Percentiles rank a stretch among this genome's conserved stretches.
phyloP scores from a whole-genome alignment of 2,797 vertebrate species.

The Crypturellus tataupa region DNA sequence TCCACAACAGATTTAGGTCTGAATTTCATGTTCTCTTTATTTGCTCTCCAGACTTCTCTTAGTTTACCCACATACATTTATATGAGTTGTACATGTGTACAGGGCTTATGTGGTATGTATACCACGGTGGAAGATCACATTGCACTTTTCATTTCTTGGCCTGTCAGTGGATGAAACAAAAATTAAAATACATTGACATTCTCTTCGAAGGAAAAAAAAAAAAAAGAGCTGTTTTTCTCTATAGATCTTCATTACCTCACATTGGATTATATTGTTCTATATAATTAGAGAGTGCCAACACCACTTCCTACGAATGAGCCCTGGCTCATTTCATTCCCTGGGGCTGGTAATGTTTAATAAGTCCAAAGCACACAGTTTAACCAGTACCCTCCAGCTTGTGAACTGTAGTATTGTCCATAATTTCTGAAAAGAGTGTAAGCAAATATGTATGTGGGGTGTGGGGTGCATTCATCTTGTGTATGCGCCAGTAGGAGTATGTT shows the following conservation, averaged over 20 bases:
- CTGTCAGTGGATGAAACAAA: conserved; percentile 21
- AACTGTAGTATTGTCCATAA: neutral
- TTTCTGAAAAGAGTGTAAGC: neutral
- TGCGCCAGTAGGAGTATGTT: conserved; percentile 1
- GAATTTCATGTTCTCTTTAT: neutral
- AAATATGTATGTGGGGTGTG: neutral
- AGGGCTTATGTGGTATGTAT: neutral
- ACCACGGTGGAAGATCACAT: neutral
- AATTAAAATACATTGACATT: conserved; percentile 24
- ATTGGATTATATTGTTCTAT: conserved; percentile 39
- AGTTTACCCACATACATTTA: neutral
- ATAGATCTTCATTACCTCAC: conserved; percentile 44
- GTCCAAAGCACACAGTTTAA: conserved; percentile 46
- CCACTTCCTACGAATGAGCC: neutral
- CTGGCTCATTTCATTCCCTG: conserved; percentile 41
- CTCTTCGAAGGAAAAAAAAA: neutral
- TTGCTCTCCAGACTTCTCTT: neutral
- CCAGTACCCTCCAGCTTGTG: conserved; percentile 41
- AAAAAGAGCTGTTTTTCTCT: neutral
- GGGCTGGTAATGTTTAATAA: conserved; percentile 60
- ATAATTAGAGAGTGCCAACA: conserved; percentile 22
- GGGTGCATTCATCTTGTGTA: neutral
- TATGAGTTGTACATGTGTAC: neutral
- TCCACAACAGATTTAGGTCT: neutral
- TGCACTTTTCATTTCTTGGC: neutral